Base-by-base conservation (phyloP, 2,797 vertebrate genomes). In the Coregonus sp. region DNA sequence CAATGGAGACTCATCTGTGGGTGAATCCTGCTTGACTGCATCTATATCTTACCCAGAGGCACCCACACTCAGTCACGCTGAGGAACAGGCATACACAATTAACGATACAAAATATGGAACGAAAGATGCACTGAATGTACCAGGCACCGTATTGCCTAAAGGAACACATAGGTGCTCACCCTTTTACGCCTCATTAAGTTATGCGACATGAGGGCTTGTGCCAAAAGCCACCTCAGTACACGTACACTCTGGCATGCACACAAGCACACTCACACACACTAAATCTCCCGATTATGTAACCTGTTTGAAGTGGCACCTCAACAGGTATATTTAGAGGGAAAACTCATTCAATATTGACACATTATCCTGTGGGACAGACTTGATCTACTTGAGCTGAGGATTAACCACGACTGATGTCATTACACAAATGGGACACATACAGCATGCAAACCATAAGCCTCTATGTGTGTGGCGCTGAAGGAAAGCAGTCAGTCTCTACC, bases 1-100 rank as follows among this genome's bases (percentile, higher is more conserved):
- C 74, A 71, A 47, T 40, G 59, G 73, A 70, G 70, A 75, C 75
- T 75, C 78, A 80, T 82, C 81, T 82, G 78, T 74, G 78, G 69
- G 18, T 37, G 37, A 59, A 12, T 20, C 56, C 74, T 77, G 79
- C 79, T 81, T 71, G 66, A 80, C 75, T 77, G 75, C 25, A 50
- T 47, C 40, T 47, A 47, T 47, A 47, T 65, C 66, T 52, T 67
- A 51, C 37, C 70, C 33, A 69, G 63, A 31, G 54, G 35, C 72
- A 76, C 59, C n/a, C 33, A 25, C 40, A 72, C 25, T 59, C 66
- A 31, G 71, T 25, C 20, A 33, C 56, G 3, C 72, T 47, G 40
- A 65, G 37, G 33, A 18, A 31, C 25, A 72, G 12, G 37, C 67
- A 5, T 51, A 25, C 29, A 35, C 4, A 35, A 51, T 12, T 63